These are phyloP conservation scores for Lithophane socia DNA, from an alignment of 2,888 invertebrate genomes.

Conservation along the genomic window DNA sequence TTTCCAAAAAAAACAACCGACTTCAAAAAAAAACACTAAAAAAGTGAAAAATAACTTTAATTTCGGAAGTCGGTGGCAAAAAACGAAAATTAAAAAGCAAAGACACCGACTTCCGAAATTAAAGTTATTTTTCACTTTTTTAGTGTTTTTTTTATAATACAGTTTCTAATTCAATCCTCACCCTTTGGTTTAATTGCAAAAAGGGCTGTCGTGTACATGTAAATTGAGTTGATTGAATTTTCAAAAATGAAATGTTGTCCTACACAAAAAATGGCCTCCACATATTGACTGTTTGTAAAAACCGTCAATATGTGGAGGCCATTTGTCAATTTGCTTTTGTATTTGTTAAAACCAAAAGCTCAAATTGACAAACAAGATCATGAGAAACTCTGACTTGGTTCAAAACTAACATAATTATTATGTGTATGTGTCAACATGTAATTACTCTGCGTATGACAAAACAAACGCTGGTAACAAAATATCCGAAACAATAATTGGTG, in stretches of 20 bases:
- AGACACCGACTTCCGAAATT: no score
- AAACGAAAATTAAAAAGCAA: no score
- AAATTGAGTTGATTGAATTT: conserved; percentile 28
- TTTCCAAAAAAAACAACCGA: no score
- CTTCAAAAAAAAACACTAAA: no score
- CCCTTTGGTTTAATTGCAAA: conserved; percentile 35
- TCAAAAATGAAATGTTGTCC: neutral
- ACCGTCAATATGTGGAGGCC: no score
- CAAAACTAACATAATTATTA: neutral
- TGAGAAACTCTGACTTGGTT: neutral
- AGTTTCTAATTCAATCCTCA: conserved; percentile 41
- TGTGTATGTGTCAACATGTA: neutral
- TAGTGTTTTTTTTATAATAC: no score
- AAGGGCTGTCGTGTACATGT: neutral
- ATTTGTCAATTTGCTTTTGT: no score
- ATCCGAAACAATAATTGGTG: neutral
- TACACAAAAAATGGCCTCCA: no score
- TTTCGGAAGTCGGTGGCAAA: no score
- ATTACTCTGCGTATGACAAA: neutral
- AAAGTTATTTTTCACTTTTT: no score
- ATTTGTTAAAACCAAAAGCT: no score
- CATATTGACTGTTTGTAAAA: neutral
- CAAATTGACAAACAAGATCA: neutral
- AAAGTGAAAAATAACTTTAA: no score
- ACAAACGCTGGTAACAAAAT: neutral